Base-by-base conservation (phyloP, 2,888 invertebrate species). In the Diarsia brunnea region DNA sequence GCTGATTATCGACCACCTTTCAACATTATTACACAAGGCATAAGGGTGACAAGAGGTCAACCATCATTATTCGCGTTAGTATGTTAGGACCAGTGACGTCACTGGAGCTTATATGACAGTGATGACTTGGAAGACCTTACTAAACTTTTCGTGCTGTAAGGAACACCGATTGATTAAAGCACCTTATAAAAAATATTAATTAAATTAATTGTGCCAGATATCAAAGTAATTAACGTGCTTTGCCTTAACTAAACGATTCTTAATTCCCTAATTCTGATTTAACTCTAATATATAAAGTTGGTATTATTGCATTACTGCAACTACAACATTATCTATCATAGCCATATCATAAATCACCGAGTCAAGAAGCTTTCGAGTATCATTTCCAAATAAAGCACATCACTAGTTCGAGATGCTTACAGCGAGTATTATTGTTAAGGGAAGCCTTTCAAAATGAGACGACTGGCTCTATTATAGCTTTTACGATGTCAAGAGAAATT, bases 401-500 rank as follows among this genome's bases (percentile, higher is more conserved):
- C 87, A 84, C 87, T 87, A 72, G 58, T 75, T 76, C 43, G 27
- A 80, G 78, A 87, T 84, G 81, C 86, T 85, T 85, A 83, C 82
- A 82, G 69, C 47, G 80, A 78, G 74, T 82, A 84, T 85, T 85
- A 87, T 86, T 86, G 87, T 87, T 78, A 85, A 68, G 77, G 68
- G 72, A 81, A 84, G 74, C 80, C 73, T 81, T 80, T 86, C 84
- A 86, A 87, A 87, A 85, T 67, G 86, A 82, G 84, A 78, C n/a
- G 45, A 79, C 79, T 76, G 77, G 72, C 77, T 84, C 87, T 87
- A 86, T 87, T 82, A 87, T 81, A 79, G 82, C 82, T 87, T 86
- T 87, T 86, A 86, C 81, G 84, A 87, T 87, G 86, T 87, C 87
- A 87, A 84, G 86, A 87, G 77, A 73, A 86, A 87, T 87, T 86